phyloP scores from a whole-genome alignment of 2,113 vertebrate genomes.

The Anas platyrhynchos region DNA sequence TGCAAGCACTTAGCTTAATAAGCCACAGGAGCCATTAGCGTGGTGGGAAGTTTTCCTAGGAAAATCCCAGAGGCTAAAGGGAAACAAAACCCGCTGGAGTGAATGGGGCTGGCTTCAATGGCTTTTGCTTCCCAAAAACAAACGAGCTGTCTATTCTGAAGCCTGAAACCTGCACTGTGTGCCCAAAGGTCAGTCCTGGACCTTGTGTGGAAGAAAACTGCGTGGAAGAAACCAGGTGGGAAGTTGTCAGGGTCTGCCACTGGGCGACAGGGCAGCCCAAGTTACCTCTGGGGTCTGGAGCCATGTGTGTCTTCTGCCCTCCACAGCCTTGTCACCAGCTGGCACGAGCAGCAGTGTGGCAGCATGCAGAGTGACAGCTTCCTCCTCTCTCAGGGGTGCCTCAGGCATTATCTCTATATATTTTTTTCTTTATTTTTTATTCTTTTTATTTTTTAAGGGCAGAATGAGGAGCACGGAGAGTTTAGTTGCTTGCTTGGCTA shows the following conservation, averaged over 20 bases:
- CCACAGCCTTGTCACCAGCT: rapidly evolving
- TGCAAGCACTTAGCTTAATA: conserved; percentile 9
- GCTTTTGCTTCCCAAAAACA: not conserved
- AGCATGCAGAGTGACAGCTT: not conserved
- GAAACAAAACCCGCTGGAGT: not conserved
- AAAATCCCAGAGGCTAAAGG: not conserved
- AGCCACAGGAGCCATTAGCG: not conserved
- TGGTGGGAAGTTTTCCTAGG: not conserved
- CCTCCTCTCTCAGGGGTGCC: not conserved
- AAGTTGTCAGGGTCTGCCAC: not conserved
- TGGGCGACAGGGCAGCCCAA: too few relatives aligned
- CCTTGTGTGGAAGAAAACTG: not conserved
- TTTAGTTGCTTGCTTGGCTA: not conserved
- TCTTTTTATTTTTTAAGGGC: not conserved
- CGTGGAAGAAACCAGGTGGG: rapidly evolving
- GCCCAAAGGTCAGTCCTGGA: not conserved
- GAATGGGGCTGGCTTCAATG: not conserved
- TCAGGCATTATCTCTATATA: not conserved
- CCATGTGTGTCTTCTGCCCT: not conserved
- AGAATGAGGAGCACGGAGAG: not conserved
- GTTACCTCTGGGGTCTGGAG: not conserved
- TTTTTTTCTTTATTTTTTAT: not conserved
- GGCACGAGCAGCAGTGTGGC: rapidly evolving
- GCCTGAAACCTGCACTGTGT: not conserved
- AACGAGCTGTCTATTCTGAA: not conserved